A percentile compares a stretch with the other conserved stretches of the same genome.
These are phyloP conservation scores for Phaenicophaeus curvirostris DNA, from an alignment of 2,797 vertebrate species.

Conservation along the genomic window DNA sequence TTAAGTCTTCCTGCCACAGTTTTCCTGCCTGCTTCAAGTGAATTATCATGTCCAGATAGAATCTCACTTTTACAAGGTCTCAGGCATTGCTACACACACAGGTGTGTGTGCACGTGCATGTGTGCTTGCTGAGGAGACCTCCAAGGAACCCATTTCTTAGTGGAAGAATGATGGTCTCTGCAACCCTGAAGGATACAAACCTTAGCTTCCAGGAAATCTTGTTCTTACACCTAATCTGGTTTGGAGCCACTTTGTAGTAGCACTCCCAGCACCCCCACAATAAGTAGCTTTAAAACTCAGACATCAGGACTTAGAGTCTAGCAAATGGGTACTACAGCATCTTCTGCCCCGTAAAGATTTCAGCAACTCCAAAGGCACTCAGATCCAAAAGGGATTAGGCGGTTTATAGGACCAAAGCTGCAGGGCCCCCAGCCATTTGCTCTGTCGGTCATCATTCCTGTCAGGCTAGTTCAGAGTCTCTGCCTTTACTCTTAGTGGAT, in stretches of 20 bases:
- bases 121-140: background rate
- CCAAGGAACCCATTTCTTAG: background rate
- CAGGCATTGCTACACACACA: background rate
- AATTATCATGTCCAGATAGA: background rate
- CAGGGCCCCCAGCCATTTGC: conserved; percentile 22
- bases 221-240: background rate
- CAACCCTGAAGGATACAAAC: background rate
- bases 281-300: background rate
- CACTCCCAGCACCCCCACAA: background rate
- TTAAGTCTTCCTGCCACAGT: background rate
- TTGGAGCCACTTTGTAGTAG: background rate
- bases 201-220: background rate
- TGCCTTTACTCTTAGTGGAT: conserved; percentile 9
- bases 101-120: accelerated
- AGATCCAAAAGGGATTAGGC: background rate
- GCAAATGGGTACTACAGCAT: background rate
- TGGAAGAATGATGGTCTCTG: background rate
- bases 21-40: background rate
- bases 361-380: background rate
- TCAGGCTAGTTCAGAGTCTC: conserved; percentile 50
- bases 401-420: background rate
- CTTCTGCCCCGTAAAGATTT: background rate
- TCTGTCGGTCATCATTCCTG: conserved; percentile 40
- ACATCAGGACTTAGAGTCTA: background rate
- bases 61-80: background rate